These are phyloP conservation scores for Platysternon megacephalum DNA, from an alignment of 2,113 vertebrate species.

Conservation along the genomic window DNA sequence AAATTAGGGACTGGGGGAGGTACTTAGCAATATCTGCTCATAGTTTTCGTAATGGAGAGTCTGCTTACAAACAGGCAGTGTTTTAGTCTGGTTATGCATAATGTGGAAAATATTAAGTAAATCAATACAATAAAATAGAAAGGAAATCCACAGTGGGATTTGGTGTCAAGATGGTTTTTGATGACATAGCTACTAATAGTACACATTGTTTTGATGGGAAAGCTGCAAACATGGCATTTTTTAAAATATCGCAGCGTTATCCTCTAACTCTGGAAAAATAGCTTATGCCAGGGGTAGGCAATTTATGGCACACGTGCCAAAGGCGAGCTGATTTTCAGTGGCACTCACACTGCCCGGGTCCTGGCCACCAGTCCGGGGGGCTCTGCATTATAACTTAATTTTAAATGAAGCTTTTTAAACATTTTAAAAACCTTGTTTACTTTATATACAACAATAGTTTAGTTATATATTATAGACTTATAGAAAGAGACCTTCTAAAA, in stretches of 20 bases:
- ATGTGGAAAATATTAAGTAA: conserved; percentile 16
- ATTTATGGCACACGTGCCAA: too few relatives aligned
- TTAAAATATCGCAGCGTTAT: not conserved
- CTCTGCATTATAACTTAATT: too few relatives aligned
- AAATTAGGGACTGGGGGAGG: not conserved
- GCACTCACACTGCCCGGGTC: too few relatives aligned
- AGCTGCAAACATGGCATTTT: not conserved
- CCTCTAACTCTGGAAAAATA: not conserved
- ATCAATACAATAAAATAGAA: not conserved
- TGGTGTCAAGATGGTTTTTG: not conserved
- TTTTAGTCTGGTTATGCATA: not conserved
- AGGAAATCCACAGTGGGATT: not conserved
- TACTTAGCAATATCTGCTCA: not conserved
- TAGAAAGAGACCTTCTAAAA: too few relatives aligned
- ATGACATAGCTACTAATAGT: not conserved
- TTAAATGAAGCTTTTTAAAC: too few relatives aligned
- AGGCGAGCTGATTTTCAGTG: too few relatives aligned
- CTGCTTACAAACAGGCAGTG: not conserved
- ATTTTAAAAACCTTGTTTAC: too few relatives aligned
- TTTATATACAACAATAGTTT: too few relatives aligned
- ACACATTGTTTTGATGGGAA: not conserved
- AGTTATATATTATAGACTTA: too few relatives aligned
- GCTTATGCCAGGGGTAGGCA: not conserved
- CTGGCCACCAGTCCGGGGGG: too few relatives aligned
- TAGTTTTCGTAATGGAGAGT: not conserved